Base-by-base conservation (phyloP, 2,888 invertebrate species). In the Lithosia quadra region DNA sequence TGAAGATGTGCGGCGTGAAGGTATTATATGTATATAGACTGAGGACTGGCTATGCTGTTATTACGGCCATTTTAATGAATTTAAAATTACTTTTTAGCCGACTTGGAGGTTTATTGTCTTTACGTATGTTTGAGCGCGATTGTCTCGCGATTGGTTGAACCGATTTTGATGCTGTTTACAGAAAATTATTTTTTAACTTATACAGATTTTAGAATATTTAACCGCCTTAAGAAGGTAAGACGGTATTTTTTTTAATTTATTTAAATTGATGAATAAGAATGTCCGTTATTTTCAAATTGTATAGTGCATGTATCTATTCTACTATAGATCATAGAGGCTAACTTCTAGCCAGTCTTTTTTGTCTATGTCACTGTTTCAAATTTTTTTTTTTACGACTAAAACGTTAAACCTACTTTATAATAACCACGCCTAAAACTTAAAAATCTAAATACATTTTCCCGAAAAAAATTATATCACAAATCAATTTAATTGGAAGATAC, bases 391-490 rank as follows among this genome's bases (percentile, higher is more conserved):
- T 9, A 49, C 8, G 49, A 18, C 49, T n/a, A 49, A 49, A 49
- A 49, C n/a, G 43, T 43, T 43, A 49, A 39, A 15, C 18, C 7
- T 43, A 39, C 4, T 2, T 43, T 7, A 18, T 43, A n/a, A 49
- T 56, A 67, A 43, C 67, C 67, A 67, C 59, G 63, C 67, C 63
- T 34, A 1, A 34, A 10, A 7, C 43, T 39, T n/a, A n/a, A 36
- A 24, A 60, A 24, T 13, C 63, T 63, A 63, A 18, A 60, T 39
- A 60, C 7, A 9, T 55, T 49, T 55, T 63, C 7, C 55, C 34
- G 9, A n/a, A 63, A 53, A 34, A 33, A 58, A 33, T 59, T 60
- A 72, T 80, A 78, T 81, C 79, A 79, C 81, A 81, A 79, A 64
- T 9, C 58, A 68, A 67, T 65, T 24, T 21, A 69, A 21, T 22